phyloP scores from a whole-genome alignment of 2,797 vertebrate species.

The Coregonus sp. region DNA sequence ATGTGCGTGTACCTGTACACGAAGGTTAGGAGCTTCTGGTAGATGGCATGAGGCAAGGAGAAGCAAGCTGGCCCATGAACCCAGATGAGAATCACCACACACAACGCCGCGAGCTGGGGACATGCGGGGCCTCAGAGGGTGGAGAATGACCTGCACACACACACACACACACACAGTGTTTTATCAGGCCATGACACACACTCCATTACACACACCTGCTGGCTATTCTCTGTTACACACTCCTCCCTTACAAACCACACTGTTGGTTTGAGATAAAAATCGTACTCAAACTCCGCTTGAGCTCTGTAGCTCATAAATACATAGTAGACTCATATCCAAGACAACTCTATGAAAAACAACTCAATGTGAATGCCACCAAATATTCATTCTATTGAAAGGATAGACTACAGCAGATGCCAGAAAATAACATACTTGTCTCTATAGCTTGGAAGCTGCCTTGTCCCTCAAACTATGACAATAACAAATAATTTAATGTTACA shows the following conservation, averaged over 20 bases:
- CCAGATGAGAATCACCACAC: constrained; percentile 86
- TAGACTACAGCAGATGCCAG: no score
- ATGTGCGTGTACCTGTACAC: constrained; percentile 82
- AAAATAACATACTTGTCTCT: no score
- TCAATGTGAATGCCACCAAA: no score
- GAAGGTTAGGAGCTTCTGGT: constrained; percentile 91
- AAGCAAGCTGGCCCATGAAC: constrained; percentile 92
- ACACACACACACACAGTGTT: constrained; percentile 17
- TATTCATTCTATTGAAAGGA: no score
- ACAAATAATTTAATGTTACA: no score
- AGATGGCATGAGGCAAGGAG: constrained; percentile 93
- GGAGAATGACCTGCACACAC: constrained; percentile 84
- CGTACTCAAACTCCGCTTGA: no score
- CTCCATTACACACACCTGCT: constrained; percentile 10
- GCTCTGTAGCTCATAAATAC: no score
- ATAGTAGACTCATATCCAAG: no score
- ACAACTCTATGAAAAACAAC: no score
- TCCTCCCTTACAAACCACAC: not conserved
- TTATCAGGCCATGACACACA: no score
- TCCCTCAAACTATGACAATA: no score
- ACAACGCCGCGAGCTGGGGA: constrained; percentile 78
- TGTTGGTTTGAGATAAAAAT: not conserved
- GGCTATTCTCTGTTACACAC: not conserved
- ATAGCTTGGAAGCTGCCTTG: no score
- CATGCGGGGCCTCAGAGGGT: constrained; percentile 89